phyloP scores from a whole-genome alignment of 2,797 vertebrate genomes.

The Lacerta viridis region DNA sequence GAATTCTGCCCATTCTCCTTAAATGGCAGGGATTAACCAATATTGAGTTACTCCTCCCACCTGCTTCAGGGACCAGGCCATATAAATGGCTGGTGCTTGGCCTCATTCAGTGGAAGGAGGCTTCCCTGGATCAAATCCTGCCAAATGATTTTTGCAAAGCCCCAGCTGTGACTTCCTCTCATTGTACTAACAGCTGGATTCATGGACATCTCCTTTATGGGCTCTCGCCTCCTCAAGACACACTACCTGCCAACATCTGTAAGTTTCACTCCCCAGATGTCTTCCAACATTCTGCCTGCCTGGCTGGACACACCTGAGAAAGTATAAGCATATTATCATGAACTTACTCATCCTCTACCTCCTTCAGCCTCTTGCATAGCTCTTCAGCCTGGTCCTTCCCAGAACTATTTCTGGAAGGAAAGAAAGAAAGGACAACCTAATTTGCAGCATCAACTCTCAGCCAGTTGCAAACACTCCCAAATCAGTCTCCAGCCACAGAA shows the following conservation, averaged over 20 bases:
- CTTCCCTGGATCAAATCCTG: background rate
- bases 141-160: background rate
- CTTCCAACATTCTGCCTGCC: background rate
- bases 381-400: conserved; percentile 15
- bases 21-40: background rate
- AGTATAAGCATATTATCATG: background rate
- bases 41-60: background rate
- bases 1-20: background rate
- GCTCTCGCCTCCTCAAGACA: background rate
- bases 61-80: background rate
- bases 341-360: conserved; percentile 48
- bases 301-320: background rate
- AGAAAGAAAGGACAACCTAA: background rate
- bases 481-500: background rate
- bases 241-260: background rate
- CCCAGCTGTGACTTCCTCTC: background rate
- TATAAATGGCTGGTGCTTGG: background rate
- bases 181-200: background rate
- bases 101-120: no score
- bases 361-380: conserved; percentile 44
- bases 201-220: background rate
- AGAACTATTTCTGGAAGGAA: conserved; percentile 1
- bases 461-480: background rate
- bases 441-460: background rate
- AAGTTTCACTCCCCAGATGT: background rate